Percentiles rank a stretch among this genome's conserved stretches.
These are phyloP conservation scores for Paracanthobrama guichenoti DNA, from an alignment of 2,113 vertebrate genomes.

Conservation along the genomic window DNA sequence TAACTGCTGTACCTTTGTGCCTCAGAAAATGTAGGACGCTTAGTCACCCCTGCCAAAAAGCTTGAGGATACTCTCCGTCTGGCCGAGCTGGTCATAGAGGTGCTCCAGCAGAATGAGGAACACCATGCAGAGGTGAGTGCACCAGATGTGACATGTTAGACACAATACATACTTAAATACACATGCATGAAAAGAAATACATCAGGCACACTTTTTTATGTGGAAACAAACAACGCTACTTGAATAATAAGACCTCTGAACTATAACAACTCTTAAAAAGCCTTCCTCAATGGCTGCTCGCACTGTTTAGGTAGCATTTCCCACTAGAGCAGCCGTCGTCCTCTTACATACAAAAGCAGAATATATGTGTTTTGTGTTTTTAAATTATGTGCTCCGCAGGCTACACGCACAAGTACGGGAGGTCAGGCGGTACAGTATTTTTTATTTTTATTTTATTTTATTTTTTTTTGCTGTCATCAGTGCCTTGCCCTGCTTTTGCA, in stretches of 20 bases:
- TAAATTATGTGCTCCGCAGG: conserved; percentile 56
- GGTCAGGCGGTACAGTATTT: conserved; percentile 58
- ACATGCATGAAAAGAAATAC: conserved; percentile 4
- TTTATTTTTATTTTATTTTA: neutral
- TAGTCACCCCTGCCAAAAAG: conserved; percentile 98
- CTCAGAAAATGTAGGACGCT: conserved; percentile 97
- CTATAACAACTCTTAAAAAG: neutral
- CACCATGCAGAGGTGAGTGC: conserved; percentile 96
- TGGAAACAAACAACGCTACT: neutral
- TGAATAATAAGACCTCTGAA: neutral
- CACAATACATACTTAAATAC: conserved; percentile 16
- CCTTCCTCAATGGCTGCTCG: neutral
- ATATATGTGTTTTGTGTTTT: conserved; percentile 45
- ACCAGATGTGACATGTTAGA: neutral
- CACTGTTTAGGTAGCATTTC: neutral
- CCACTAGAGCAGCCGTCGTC: neutral
- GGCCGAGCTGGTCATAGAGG: conserved; percentile 96
- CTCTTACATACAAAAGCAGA: neutral
- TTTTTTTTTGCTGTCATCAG: conserved; percentile 26
- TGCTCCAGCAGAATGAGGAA: conserved; percentile 98
- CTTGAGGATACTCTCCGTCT: conserved; percentile 97
- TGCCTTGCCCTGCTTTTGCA: conserved; percentile 39
- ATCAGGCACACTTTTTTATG: neutral
- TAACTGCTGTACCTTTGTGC: conserved; percentile 79
- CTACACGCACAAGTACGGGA: conserved; percentile 42